Base-by-base conservation (phyloP, 2,113 vertebrate genomes). In the Ictidomys tridecemlineatus region DNA sequence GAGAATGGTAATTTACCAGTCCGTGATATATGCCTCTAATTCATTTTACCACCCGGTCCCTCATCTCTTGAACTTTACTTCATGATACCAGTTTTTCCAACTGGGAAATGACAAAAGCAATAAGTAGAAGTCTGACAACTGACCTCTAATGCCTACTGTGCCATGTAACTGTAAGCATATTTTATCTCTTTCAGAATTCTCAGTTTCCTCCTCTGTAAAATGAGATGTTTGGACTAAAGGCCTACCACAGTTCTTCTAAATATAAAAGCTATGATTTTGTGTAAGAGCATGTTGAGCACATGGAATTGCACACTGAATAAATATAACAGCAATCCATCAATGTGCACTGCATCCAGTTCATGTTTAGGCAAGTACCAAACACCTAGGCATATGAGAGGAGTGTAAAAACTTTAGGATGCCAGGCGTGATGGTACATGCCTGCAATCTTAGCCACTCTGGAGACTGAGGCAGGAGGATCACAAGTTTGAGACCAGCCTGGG, bases 221-320 rank as follows among this genome's bases (percentile, higher is more conserved):
- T 61, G 37, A 95, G 63, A 37, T 24, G 39, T 69, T 80, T 80
- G 56, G 26, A 86, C 17, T 22, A 61, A 67, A 5, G 14, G 45
- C 58, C 34, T 74, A 63, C 79, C 48, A 69, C 28, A 22, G 34
- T 18, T 93, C 18, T 89, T 67, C 37, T 89, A n/a, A 22, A 77
- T 70, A 77, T 96, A 48, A 95, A 89, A 92, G 45, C 48, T 70
- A 45, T 72, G 51, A n/a, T 80, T 91, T 73, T 48, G 14, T 30
- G 17, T 72, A 42, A 70, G 32, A 58, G n/a, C 16, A 9, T 42
- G 61, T 5, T 3, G 17, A 97, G 24, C 9, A 45, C 37, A 8
- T 39, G 61, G 61, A 83, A 93, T 58, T 79, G 28, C 7, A 63
- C 18, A 14, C 16, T 72, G 69, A 82, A 65, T 80, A 78, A 58